Conservation (phyloP, 2,888 invertebrate species). For the Metallyticus violacea region DNA sequence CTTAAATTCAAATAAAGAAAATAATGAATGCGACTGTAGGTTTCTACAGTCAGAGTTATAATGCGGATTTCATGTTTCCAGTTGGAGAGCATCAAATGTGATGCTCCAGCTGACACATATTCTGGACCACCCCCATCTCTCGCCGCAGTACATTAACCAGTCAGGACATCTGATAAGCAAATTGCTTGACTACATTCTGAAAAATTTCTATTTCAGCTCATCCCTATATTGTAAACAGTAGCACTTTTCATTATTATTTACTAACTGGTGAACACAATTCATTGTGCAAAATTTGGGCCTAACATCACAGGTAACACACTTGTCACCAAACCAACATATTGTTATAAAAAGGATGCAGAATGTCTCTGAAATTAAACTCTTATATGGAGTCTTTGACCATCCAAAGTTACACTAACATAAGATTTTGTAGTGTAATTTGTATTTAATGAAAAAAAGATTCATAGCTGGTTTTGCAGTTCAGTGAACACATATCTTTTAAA, state of each 20-base stretch:
- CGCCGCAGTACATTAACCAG: no score
- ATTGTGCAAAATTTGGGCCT: neutral
- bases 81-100: neutral
- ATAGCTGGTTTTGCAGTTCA: no score
- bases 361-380: neutral
- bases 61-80: neutral
- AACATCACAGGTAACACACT: neutral
- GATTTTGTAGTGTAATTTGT: neutral
- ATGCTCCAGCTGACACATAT: neutral
- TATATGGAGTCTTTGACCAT: neutral
- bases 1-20: no score
- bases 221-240: neutral
- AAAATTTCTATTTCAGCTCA: neutral
- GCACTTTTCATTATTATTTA: neutral
- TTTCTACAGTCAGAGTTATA: no score
- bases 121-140: neutral
- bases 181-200: neutral
- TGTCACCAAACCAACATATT: no score
- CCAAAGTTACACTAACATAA: neutral
- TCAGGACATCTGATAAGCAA: neutral
- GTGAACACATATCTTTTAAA: no score
- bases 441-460: no score
- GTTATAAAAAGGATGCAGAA: neutral
- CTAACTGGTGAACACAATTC: neutral
- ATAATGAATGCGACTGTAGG: no score